These are phyloP conservation scores for Chydorus sphaericus DNA, from an alignment of 2,888 invertebrate genomes.

Conservation along the genomic window DNA sequence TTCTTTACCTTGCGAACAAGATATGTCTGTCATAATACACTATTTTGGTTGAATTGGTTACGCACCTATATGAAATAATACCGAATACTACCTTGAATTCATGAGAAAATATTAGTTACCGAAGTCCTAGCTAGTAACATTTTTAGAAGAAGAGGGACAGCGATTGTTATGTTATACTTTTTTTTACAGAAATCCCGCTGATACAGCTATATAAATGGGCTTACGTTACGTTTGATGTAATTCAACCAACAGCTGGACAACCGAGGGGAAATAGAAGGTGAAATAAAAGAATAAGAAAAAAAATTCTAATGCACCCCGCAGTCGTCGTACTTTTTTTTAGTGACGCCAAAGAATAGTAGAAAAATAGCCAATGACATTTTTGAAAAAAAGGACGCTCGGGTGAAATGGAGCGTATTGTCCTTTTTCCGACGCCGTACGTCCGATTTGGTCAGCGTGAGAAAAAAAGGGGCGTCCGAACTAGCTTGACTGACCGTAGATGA, in stretches of 20 bases:
- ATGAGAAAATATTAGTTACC: too few species aligned
- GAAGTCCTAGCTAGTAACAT: too few species aligned
- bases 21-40: too few species aligned
- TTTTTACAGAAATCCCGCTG: too few species aligned
- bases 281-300: background rate
- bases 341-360: background rate
- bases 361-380: background rate
- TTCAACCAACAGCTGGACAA: background rate
- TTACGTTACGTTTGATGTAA: too few species aligned
- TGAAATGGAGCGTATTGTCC: background rate
- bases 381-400: background rate
- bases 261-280: background rate
- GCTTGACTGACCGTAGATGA: background rate
- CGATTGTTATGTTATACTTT: too few species aligned
- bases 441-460: conserved; percentile 4
- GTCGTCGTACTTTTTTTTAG: background rate
- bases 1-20: too few species aligned
- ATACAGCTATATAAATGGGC: too few species aligned
- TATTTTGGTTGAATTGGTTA: too few species aligned
- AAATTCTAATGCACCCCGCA: background rate
- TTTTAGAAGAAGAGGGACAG: too few species aligned
- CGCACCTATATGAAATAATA: too few species aligned
- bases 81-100: too few species aligned
- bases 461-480: background rate
- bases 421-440: background rate